Conservation (phyloP, 2,113 vertebrate genomes). For the Solea solea region DNA sequence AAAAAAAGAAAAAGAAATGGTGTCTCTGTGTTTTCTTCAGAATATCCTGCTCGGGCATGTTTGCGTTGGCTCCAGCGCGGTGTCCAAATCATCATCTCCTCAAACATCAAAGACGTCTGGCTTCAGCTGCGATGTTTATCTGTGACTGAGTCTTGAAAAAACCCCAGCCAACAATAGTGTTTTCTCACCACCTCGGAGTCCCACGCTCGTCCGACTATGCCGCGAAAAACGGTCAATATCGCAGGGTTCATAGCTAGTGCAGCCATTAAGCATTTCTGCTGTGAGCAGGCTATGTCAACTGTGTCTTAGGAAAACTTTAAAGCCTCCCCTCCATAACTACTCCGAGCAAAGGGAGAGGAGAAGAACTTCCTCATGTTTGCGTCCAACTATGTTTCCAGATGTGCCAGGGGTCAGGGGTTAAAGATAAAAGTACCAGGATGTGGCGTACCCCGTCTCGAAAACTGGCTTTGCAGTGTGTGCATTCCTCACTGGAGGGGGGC, state of each 20-base stretch:
- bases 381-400: conserved; percentile 97
- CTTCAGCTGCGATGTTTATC: conserved; percentile 84
- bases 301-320: conserved; percentile 63
- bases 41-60: conserved; percentile 80
- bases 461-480: conserved; percentile 80
- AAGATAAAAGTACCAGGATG: conserved; percentile 97
- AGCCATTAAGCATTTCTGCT: conserved; percentile 77
- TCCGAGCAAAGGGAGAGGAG: conserved; percentile 87
- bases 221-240: conserved; percentile 77
- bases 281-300: conserved; percentile 63
- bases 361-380: conserved; percentile 91
- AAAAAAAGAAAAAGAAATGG: conserved; percentile 14
- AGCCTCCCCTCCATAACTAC: conserved; percentile 78
- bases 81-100: conserved; percentile 79
- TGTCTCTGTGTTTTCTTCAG: conserved; percentile 63
- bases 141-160: conserved; percentile 82
- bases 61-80: conserved; percentile 81
- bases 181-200: conserved; percentile 77
- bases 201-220: conserved; percentile 69
- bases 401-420: conserved; percentile 89
- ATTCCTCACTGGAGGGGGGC: conserved; percentile 87
- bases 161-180: conserved; percentile 79
- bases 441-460: conserved; percentile 83
- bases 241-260: conserved; percentile 84
- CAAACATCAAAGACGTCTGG: conserved; percentile 81